phyloP scores from a whole-genome alignment of 2,113 vertebrate species.

The Aphyosemion australe region DNA sequence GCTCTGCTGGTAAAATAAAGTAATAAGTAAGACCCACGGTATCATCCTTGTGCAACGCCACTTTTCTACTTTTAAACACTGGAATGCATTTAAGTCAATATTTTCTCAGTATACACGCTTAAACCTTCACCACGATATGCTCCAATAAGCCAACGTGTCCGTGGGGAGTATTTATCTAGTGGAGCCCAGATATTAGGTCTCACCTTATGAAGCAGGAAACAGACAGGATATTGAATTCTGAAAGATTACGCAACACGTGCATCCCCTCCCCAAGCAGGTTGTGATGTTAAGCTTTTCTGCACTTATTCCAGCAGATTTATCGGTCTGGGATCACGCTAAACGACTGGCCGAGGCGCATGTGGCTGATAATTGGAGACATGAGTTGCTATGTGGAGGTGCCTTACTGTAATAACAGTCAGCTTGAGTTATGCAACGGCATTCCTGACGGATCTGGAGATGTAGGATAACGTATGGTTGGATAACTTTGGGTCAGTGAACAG shows the following conservation, averaged over 20 bases:
- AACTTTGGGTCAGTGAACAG: too few relatives aligned
- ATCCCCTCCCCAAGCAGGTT: constrained; percentile 25
- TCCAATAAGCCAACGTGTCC: constrained; percentile 44
- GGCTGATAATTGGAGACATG: constrained; percentile 29
- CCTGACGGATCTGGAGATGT: constrained; percentile 2
- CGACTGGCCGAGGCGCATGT: neutral
- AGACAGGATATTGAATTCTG: constrained; percentile 70
- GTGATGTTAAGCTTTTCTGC: constrained; percentile 23
- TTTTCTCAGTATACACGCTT: constrained; percentile 24
- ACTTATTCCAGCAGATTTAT: neutral
- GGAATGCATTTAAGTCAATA: constrained; percentile 7
- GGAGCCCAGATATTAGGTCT: constrained; percentile 59
- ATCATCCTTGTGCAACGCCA: neutral
- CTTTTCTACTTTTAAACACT: neutral
- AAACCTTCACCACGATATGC: constrained; percentile 29
- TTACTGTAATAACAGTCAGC: neutral
- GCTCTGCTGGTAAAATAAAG: neutral
- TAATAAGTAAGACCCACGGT: neutral
- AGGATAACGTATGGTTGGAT: neutral
- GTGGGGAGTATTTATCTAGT: constrained; percentile 57
- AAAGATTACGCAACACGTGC: constrained; percentile 44
- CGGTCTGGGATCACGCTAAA: neutral
- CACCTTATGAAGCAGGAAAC: constrained; percentile 61
- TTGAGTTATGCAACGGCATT: constrained; percentile 2
- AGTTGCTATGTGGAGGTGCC: neutral